Base-by-base conservation (phyloP, 2,888 invertebrate species). In the Stenodera caucasica region DNA sequence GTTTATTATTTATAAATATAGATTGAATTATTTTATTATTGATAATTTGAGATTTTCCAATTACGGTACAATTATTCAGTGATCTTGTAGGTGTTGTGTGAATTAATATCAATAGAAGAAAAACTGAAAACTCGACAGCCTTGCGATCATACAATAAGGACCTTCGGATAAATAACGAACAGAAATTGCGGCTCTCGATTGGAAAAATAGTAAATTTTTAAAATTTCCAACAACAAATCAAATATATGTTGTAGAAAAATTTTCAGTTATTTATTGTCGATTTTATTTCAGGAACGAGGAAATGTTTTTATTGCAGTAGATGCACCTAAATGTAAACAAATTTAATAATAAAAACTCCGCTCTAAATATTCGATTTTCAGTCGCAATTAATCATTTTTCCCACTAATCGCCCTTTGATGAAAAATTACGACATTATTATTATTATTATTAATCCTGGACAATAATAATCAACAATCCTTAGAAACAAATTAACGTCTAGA, bases 241-340 rank as follows among this genome's bases (percentile, higher is more conserved):
- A n/a, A n/a, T n/a, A n/a, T n/a, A n/a, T n/a, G n/a, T n/a, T n/a
- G n/a, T n/a, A n/a, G 8, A 9, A 40, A 18, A 40, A 15, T 40
- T 40, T 15, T 15, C 35, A 14, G n/a, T 2, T 35, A 14, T 26
- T 26, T 26, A 26, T 7, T 3, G 4, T 3, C 40, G 40, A 55
- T 63, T 63, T 59, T 58, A 55, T 57, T 58, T 57, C 45, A 51
- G 55, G 50, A 54, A 59, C 58, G 57, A 58, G 58, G 61, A 55
- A 58, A 58, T 45, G 58, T 63, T 59, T 58, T 59, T 59, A 59
- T 54, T 60, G 55, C 53, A 29, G 40, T 56, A 51, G 53, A 53
- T 60, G 60, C 60, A 57, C 53, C 23, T 14, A 57, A 60, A 60
- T 37, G 53, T 60, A 60, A 60, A 60, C 60, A 60, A 35, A 14